Conservation (phyloP, 2,113 vertebrate species). For the Phainopepla nitens region DNA sequence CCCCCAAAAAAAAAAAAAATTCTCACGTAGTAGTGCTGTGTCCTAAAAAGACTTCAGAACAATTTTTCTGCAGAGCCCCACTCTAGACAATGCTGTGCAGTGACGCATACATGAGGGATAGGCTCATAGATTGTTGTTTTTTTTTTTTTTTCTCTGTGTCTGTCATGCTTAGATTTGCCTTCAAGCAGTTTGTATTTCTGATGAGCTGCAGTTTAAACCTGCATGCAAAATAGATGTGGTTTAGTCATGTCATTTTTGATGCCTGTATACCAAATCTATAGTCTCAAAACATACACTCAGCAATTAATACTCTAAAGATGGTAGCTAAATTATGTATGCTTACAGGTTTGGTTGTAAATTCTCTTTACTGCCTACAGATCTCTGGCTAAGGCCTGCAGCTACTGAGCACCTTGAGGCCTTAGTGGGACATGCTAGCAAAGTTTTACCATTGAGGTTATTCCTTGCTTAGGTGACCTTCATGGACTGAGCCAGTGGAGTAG, state of each 20-base stretch:
- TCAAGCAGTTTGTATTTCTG: background rate
- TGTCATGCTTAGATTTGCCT: background rate
- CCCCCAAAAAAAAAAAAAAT: background rate
- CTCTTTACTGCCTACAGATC: background rate
- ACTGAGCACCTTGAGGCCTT: background rate
- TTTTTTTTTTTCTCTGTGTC: background rate
- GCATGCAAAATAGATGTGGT: background rate
- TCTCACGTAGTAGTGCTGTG: background rate
- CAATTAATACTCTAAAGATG: background rate
- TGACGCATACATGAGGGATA: background rate
- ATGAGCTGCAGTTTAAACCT: background rate
- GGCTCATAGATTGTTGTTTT: background rate
- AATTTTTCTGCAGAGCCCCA: rapidly evolving
- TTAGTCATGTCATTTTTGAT: background rate
- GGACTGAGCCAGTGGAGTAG: background rate
- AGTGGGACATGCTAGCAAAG: rapidly evolving
- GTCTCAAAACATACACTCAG: background rate
- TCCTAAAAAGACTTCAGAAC: background rate
- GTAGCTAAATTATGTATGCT: background rate
- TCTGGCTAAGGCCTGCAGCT: background rate
- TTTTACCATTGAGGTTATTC: background rate
- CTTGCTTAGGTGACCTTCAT: rapidly evolving
- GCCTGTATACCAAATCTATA: background rate
- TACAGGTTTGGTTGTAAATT: background rate
- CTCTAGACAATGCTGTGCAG: background rate